These are phyloP conservation scores for Epizoanthus rinbou DNA, from an alignment of 92 coral and sea anemone species.

Conservation along the genomic window DNA sequence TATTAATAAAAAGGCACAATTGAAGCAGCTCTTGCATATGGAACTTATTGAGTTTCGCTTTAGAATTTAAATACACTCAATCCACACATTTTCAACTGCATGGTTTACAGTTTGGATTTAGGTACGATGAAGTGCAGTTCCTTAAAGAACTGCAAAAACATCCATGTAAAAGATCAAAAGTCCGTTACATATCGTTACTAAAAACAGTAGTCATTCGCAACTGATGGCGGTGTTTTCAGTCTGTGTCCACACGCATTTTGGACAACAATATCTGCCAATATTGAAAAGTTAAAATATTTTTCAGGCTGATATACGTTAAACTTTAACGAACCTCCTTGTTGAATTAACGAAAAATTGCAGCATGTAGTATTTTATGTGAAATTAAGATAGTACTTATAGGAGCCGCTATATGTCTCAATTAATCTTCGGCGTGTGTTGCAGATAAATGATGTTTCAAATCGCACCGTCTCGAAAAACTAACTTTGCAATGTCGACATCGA, in stretches of 20 bases:
- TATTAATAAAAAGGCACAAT: neutral
- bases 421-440: neutral
- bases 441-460: conserved; percentile 70
- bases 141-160: conserved; percentile 17
- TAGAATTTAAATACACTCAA: neutral
- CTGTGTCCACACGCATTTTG: neutral
- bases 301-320: neutral
- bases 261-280: neutral
- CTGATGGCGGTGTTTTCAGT: too few relatives aligned
- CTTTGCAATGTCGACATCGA: conserved; percentile 78
- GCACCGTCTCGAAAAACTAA: conserved; percentile 81
- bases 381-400: neutral
- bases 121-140: neutral
- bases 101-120: neutral
- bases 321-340: conserved; percentile 1
- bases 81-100: conserved; percentile 10
- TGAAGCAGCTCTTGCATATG: neutral
- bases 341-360: conserved; percentile 6
- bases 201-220: too few relatives aligned
- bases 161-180: conserved; percentile 11
- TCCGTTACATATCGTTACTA: too few relatives aligned
- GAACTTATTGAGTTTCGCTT: neutral
- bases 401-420: neutral
- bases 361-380: conserved; percentile 1
- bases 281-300: neutral